Evolutionary conservation across 2,888 invertebrate genomes (phyloP).

Genomic region (Blomia tropicalis): DNA sequence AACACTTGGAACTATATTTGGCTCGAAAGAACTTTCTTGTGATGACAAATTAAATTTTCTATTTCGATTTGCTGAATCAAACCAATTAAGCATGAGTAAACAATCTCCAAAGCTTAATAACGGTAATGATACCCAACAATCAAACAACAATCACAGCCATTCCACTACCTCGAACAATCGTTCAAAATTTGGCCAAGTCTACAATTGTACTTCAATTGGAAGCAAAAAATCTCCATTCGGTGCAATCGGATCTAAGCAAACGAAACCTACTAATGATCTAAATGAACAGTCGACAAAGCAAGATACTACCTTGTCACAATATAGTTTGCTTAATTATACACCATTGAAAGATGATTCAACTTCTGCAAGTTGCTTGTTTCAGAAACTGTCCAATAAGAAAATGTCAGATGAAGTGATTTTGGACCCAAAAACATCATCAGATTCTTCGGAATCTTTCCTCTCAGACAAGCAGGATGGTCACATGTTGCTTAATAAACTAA

Average conservation of each 20-base stretch:
- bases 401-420: too few species aligned
- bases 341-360: neutral
- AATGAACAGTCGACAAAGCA: neutral
- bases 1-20: neutral
- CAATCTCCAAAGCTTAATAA: too few species aligned
- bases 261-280: neutral
- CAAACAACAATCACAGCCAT: too few species aligned
- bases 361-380: too few species aligned
- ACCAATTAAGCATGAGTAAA: neutral
- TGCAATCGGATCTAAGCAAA: neutral
- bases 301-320: neutral
- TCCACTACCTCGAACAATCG: too few species aligned
- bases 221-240: too few species aligned
- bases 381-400: too few species aligned
- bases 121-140: too few species aligned
- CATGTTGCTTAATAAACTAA: too few species aligned
- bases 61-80: neutral
- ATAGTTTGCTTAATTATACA: neutral
- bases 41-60: conserved; percentile 5
- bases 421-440: neutral
- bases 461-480: neutral
- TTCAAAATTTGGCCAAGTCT: too few species aligned
- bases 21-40: neutral
- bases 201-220: too few species aligned
- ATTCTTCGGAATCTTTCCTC: neutral